A percentile compares a stretch with the other conserved stretches of the same genome.
phyloP scores from a whole-genome alignment of 2,113 vertebrate genomes.

The Australoheros scitulus region DNA sequence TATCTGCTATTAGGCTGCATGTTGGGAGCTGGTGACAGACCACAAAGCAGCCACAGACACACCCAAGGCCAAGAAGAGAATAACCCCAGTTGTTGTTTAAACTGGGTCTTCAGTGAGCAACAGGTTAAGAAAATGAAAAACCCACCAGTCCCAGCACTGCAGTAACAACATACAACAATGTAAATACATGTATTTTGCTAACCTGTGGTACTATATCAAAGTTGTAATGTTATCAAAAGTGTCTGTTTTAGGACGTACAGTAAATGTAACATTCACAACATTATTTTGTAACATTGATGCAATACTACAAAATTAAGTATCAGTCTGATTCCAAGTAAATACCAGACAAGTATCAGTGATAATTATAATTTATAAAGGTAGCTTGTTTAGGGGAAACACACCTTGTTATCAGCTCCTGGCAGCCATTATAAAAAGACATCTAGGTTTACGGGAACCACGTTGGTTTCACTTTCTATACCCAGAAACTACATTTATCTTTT shows the following conservation, averaged over 20 bases:
- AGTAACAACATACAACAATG: neutral
- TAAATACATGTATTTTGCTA: neutral
- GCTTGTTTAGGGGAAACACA: no score
- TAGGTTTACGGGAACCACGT: no score
- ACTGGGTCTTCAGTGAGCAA: neutral
- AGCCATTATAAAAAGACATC: no score
- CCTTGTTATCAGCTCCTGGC: no score
- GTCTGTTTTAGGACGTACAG: neutral
- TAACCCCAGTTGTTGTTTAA: neutral
- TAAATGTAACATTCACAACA: no score
- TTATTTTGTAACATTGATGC: no score
- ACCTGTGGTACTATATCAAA: neutral
- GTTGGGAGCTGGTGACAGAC: neutral
- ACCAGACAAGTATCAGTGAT: neutral
- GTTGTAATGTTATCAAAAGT: neutral
- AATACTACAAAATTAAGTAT: no score
- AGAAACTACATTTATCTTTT: no score
- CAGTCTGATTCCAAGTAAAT: no score
- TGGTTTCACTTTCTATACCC: no score
- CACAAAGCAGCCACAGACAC: neutral
- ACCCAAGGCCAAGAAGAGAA: neutral
- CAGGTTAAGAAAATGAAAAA: rapidly evolving
- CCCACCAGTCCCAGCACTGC: neutral
- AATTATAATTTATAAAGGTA: no score
- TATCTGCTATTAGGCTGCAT: neutral